A percentile compares a stretch with the other conserved stretches of the same genome.
These are phyloP conservation scores for Listrodromus nycthemerus DNA, from an alignment of 2,888 invertebrate species.

Conservation along the genomic window DNA sequence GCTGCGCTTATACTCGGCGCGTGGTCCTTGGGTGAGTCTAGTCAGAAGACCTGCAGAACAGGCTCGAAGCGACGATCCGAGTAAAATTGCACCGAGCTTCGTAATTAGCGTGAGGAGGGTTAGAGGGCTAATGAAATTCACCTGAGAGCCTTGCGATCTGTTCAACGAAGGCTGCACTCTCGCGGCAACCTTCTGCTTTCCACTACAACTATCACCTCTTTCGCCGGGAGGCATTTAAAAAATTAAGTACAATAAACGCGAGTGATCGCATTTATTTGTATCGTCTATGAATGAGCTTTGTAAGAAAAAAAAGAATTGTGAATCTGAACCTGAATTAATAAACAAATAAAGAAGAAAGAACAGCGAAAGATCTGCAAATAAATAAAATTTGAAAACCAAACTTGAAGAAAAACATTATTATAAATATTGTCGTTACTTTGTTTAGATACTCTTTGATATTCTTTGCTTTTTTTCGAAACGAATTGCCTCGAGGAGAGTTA, in stretches of 20 bases:
- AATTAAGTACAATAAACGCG: neutral
- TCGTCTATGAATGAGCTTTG: too few relatives aligned
- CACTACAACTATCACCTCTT: neutral
- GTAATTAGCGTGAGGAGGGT: slow-evolving; percentile 35
- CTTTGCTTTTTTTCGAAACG: too few relatives aligned
- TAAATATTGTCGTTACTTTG: too few relatives aligned
- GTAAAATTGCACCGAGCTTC: slow-evolving; percentile 46
- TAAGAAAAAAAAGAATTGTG: too few relatives aligned
- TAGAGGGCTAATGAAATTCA: slow-evolving; percentile 48
- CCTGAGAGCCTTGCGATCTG: slow-evolving; percentile 37
- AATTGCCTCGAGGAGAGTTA: too few relatives aligned
- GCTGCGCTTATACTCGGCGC: slow-evolving; percentile 8
- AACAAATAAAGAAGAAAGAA: too few relatives aligned
- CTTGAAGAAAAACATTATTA: too few relatives aligned
- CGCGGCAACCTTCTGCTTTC: neutral
- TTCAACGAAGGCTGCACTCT: slow-evolving; percentile 4
- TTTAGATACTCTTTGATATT: too few relatives aligned
- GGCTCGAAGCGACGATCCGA: slow-evolving; percentile 33
- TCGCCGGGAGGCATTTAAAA: neutral
- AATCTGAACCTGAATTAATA: too few relatives aligned
- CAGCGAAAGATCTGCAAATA: too few relatives aligned
- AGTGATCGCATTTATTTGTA: too few relatives aligned
- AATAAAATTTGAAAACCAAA: too few relatives aligned
- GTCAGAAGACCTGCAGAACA: slow-evolving; percentile 10
- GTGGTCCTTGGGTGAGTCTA: slow-evolving; percentile 9